A percentile compares a stretch with the other conserved stretches of the same genome.
phyloP scores from a whole-genome alignment of 2,888 invertebrate genomes.

The Volucella inanis region DNA sequence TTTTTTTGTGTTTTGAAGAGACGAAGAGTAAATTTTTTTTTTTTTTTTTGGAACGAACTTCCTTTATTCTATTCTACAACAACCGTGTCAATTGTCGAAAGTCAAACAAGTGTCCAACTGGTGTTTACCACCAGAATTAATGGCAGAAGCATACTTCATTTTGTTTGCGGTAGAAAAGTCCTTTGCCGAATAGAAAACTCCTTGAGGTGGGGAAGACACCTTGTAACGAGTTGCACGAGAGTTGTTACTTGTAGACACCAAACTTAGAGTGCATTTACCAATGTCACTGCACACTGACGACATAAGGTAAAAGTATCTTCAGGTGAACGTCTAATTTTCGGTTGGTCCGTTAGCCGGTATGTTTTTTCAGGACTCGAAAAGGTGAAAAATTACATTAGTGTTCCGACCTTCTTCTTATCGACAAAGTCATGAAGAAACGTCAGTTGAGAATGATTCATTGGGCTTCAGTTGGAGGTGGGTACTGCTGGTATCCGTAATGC shows the following conservation, averaged over 20 bases:
- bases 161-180: background rate
- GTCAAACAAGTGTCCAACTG: conserved; percentile 73
- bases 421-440: conserved; percentile 43
- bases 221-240: conserved; percentile 2
- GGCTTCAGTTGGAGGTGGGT: conserved; percentile 6
- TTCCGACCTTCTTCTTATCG: conserved; percentile 47
- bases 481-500: background rate
- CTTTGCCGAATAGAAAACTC: conserved; percentile 26
- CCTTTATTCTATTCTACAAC: background rate
- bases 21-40: conserved; percentile 8
- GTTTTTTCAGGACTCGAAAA: conserved; percentile 12
- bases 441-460: conserved; percentile 66
- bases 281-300: conserved; percentile 60
- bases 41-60: conserved; percentile 19
- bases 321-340: conserved; percentile 46
- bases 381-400: conserved; percentile 59
- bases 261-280: conserved; percentile 67
- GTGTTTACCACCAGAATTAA: conserved; percentile 66
- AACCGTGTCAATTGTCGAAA: conserved; percentile 59
- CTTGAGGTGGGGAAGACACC: conserved; percentile 20
- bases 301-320: conserved; percentile 57
- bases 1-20: no score
- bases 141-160: conserved; percentile 31
- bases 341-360: conserved; percentile 27
- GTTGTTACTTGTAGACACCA: conserved; percentile 25